These are phyloP conservation scores for Oscheius myriophilus DNA, from an alignment of 2,888 invertebrate species.

Conservation along the genomic window DNA sequence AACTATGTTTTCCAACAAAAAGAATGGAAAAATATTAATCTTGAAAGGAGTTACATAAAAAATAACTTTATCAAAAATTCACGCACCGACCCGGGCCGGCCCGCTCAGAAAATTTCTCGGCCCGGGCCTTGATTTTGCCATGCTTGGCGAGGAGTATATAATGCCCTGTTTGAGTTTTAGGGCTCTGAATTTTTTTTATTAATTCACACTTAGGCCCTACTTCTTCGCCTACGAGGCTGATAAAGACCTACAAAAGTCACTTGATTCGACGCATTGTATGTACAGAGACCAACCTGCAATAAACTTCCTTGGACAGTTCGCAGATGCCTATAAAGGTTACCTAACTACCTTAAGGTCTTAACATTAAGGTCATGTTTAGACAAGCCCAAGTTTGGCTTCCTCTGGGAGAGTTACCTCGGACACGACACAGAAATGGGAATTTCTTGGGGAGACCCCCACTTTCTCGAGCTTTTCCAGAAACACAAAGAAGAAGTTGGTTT, in stretches of 20 bases:
- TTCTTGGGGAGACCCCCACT: background rate
- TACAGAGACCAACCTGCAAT: background rate
- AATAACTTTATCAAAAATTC: no score
- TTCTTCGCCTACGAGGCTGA: constrained; percentile 5
- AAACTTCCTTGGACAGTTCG: constrained; percentile 1
- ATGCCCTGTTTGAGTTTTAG: no score
- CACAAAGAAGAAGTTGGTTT: constrained; percentile 15
- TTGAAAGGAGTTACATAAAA: no score
- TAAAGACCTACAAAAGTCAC: background rate
- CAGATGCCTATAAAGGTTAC: constrained; percentile 3
- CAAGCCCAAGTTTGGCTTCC: constrained; percentile 3
- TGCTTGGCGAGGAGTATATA: no score
- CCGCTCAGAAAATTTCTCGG: no score
- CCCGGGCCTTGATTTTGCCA: no score
- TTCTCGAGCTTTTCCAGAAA: constrained; percentile 3
- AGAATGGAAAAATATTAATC: no score
- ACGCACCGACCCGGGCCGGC: no score
- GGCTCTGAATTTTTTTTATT: no score
- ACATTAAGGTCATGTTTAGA: no score
- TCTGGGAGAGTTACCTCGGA: background rate
- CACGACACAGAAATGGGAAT: constrained; percentile 12
- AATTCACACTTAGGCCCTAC: constrained; percentile 9
- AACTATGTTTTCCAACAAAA: no score
- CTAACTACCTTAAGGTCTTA: no score
- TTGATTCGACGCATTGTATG: background rate